Conservation (phyloP, 2,888 invertebrate genomes). For the Hyles lineata region DNA sequence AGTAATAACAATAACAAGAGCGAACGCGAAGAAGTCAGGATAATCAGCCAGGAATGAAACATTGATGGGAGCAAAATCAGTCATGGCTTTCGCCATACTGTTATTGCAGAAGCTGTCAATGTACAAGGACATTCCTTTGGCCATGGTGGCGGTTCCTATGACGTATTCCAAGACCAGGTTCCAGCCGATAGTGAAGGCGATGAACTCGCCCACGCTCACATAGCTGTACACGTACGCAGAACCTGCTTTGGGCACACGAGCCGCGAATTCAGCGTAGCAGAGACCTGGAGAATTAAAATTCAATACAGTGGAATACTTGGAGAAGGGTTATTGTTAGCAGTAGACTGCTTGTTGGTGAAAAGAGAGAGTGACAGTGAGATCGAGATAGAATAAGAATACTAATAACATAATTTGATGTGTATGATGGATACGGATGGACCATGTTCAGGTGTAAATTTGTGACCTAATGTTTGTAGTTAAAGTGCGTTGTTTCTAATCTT, state of each 20-base stretch:
- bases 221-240: slow-evolving; percentile 97
- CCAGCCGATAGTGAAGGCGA: slow-evolving; percentile 97
- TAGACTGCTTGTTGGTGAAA: not conserved
- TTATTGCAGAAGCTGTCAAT: slow-evolving; percentile 89
- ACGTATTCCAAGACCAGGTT: slow-evolving; percentile 95
- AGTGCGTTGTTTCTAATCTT: no score
- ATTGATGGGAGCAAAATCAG: slow-evolving; percentile 87
- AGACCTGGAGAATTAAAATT: slow-evolving; percentile 82
- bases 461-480: no score
- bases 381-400: no score
- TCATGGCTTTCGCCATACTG: slow-evolving; percentile 87
- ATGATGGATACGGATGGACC: no score
- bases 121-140: slow-evolving; percentile 91
- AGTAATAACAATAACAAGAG: slow-evolving; percentile 88
- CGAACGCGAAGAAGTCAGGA: slow-evolving; percentile 91
- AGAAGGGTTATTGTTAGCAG: not conserved
- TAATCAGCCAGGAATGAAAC: slow-evolving; percentile 88
- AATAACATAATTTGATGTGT: no score
- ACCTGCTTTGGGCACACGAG: slow-evolving; percentile 94
- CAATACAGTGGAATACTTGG: not conserved
- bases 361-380: no score
- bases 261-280: slow-evolving; percentile 96
- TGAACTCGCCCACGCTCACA: slow-evolving; percentile 95
- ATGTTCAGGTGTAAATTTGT: no score
- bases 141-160: slow-evolving; percentile 93